Evolutionary conservation across 2,797 vertebrate species (phyloP).

Genomic region (Psittacula echo): DNA sequence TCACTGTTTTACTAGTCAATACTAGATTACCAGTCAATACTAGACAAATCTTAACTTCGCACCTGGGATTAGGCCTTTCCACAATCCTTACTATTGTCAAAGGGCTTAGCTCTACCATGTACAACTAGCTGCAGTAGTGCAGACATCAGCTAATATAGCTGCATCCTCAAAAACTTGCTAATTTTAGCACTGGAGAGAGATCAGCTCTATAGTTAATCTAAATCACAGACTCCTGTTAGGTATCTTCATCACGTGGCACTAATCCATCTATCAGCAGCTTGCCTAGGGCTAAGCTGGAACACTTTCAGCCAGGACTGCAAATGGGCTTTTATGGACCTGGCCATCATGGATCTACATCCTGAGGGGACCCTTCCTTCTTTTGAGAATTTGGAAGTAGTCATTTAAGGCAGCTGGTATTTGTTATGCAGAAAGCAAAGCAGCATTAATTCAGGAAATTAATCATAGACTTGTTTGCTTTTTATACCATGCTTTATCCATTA

Average conservation of each 20-base stretch:
- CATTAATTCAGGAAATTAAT: not conserved
- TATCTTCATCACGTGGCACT: not conserved
- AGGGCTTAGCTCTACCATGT: accelerated
- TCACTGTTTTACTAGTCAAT: not conserved
- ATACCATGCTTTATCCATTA: not conserved
- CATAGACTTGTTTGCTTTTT: not conserved
- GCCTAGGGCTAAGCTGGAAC: accelerated
- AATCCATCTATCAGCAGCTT: not conserved
- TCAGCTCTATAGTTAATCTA: not conserved
- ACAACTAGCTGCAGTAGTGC: no score
- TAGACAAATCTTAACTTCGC: not conserved
- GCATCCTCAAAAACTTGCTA: accelerated
- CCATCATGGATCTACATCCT: accelerated
- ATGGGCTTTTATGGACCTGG: not conserved
- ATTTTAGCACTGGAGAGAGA: accelerated
- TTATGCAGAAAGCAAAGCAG: not conserved
- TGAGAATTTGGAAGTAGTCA: not conserved
- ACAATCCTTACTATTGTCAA: no score
- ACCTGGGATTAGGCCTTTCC: not conserved
- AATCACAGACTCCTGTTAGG: not conserved
- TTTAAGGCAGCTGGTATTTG: not conserved
- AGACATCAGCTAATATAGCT: not conserved
- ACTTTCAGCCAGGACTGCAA: not conserved
- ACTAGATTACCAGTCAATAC: not conserved
- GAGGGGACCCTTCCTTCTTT: not conserved